Evolutionary conservation across 2,888 invertebrate genomes (phyloP).

Genomic region (Amphipoea oculea): DNA sequence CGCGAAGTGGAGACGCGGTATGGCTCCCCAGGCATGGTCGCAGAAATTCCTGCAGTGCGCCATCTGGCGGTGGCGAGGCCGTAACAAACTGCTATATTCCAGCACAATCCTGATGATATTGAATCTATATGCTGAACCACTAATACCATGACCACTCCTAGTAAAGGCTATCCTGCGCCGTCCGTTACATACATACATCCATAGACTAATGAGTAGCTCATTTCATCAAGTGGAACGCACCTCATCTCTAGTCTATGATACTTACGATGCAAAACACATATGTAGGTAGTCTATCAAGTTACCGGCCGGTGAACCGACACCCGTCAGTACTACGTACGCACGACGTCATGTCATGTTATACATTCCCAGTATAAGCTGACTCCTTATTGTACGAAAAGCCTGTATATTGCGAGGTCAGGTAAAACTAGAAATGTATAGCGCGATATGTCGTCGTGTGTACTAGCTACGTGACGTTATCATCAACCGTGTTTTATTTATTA

Average conservation of each 20-base stretch:
- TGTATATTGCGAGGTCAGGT: not conserved
- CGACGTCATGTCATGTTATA: not conserved
- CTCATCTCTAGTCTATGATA: constrained; percentile 19
- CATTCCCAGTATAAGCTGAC: not conserved
- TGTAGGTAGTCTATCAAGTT: constrained; percentile 49
- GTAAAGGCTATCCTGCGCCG: too few relatives aligned
- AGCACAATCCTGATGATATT: too few relatives aligned
- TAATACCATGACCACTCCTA: too few relatives aligned
- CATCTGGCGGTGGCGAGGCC: too few relatives aligned
- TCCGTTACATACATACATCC: not conserved
- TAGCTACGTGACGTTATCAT: constrained; percentile 41
- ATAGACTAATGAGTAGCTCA: constrained; percentile 37
- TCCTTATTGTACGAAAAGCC: not conserved
- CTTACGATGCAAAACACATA: constrained; percentile 49
- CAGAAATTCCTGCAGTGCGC: too few relatives aligned
- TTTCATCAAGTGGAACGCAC: not conserved
- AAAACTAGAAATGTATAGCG: too few relatives aligned
- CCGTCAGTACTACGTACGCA: not conserved
- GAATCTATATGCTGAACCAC: too few relatives aligned
- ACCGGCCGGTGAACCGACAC: constrained; percentile 44
- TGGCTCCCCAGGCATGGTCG: too few relatives aligned
- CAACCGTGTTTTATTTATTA: constrained; percentile 27
- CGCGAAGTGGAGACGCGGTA: too few relatives aligned
- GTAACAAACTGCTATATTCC: too few relatives aligned
- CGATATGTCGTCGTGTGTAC: not conserved